Base-by-base conservation (phyloP, 2,888 invertebrate genomes). In the Andrena chrysosceles region DNA sequence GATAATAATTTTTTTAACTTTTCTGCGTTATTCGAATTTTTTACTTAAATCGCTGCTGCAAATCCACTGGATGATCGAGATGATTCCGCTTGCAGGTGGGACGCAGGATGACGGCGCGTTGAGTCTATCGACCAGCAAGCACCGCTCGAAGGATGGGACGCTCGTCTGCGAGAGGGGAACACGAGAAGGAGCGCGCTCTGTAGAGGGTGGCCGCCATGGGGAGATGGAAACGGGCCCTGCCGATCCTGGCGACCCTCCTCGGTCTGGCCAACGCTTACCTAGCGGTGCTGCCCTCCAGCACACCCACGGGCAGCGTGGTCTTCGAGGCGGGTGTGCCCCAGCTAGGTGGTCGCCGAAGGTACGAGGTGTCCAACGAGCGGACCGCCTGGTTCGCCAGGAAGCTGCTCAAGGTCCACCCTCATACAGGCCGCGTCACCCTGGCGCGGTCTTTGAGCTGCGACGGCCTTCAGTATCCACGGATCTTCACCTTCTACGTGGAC, bases 401-500 rank as follows among this genome's bases (percentile, higher is more conserved):
- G 91, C 95, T 98, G 87, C 95, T 98, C 75, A 95, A 96, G 89
- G 97, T 98, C 77, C 96, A 97, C 93, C 95, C 96, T 75, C 96
- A 96, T 90, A 96, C 95, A 84, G 98, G 98, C 20, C 95, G 96
- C 85, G 96, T 98, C 76, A 96, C 96, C n/a, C 94, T 98, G 52
- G 95, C 96, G 85, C 96, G 96, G 90, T 95, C 95, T 73, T 94
- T 98, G 16, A 95, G 96, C 91, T 98, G 98, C 94, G 96, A 97
- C 90, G 97, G 97, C 83, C 95, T 97, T 48, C 96, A 96, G 87
- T 98, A 98, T 92, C 98, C 98, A 0, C 97, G 97, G 90, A 95
- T 98, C 75, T 98, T 98, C 93, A 98, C 97, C 4, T 96, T 98
- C 92, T 97, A 97, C 94, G 96, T 98, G 81, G 98, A 98, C 93